Percentiles rank a stretch among this genome's conserved stretches.
Conservation (phyloP, 35 echinoderm and acorn worm species). For the Heliocidaris tuberculata region DNA sequence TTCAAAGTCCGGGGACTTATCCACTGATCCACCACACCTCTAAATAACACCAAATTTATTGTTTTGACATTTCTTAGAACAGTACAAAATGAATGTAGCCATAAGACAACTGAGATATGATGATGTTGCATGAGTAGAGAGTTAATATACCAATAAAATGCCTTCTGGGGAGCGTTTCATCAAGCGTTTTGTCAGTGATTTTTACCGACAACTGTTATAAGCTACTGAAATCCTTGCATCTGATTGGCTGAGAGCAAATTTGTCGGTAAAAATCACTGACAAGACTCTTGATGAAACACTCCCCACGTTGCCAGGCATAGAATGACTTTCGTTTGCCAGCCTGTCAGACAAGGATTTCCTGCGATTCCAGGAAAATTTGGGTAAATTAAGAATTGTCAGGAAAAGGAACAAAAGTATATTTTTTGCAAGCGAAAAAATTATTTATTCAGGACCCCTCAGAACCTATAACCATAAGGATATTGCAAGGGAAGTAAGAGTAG, state of each 20-base stretch:
- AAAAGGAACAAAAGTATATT: not conserved
- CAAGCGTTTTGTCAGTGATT: too few species aligned
- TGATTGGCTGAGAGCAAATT: too few species aligned
- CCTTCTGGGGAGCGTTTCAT: too few species aligned
- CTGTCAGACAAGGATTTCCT: not conserved
- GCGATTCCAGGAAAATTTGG: not conserved
- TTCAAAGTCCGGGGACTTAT: too few species aligned
- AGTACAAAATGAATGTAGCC: not conserved
- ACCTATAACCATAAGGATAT: not conserved
- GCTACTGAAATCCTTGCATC: too few species aligned
- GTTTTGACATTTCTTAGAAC: too few species aligned
- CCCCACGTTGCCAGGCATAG: not conserved
- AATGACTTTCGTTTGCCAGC: not conserved
- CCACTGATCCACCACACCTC: too few species aligned
- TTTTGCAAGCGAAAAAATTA: not conserved
- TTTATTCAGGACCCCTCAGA: not conserved
- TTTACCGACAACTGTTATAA: too few species aligned
- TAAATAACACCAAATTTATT: too few species aligned
- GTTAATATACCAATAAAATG: not conserved
- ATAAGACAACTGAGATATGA: too few species aligned
- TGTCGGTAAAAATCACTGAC: too few species aligned
- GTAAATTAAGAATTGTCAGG: not conserved
- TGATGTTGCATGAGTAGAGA: not conserved
- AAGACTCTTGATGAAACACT: too few species aligned
- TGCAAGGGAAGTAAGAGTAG: not conserved